Conservation (phyloP, 2,888 invertebrate species). For the Anorthoa munda region DNA sequence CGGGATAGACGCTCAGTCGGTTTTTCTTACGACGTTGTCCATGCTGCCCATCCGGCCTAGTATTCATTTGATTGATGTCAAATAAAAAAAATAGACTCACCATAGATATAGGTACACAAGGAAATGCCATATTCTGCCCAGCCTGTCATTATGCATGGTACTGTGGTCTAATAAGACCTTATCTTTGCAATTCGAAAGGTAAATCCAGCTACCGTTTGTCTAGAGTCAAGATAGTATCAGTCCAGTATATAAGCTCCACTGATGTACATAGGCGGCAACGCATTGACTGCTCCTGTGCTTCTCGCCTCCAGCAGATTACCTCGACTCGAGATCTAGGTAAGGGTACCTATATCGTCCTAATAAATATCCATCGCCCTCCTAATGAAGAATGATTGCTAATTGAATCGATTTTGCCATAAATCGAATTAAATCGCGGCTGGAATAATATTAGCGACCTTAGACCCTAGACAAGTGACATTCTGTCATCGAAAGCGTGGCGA, state of each 20-base stretch:
- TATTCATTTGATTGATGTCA: constrained; percentile 1
- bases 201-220: background rate
- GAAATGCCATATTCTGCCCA: background rate
- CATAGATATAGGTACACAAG: background rate
- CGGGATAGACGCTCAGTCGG: constrained; percentile 18
- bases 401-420: no score
- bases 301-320: no score
- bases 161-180: background rate
- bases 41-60: constrained; percentile 30
- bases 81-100: background rate
- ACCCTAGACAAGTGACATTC: no score
- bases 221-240: background rate
- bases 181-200: background rate
- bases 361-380: no score
- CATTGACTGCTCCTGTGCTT: background rate
- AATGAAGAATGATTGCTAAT: no score
- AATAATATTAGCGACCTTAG: no score
- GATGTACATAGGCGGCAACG: background rate
- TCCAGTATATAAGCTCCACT: background rate
- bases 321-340: no score
- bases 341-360: no score
- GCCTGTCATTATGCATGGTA: no score
- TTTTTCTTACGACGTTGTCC: constrained; percentile 34
- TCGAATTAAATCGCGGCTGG: no score
- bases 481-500: no score